Percentiles rank a stretch among this genome's conserved stretches.
phyloP scores from a whole-genome alignment of 2,797 vertebrate genomes.

The Myotis vivesi region DNA sequence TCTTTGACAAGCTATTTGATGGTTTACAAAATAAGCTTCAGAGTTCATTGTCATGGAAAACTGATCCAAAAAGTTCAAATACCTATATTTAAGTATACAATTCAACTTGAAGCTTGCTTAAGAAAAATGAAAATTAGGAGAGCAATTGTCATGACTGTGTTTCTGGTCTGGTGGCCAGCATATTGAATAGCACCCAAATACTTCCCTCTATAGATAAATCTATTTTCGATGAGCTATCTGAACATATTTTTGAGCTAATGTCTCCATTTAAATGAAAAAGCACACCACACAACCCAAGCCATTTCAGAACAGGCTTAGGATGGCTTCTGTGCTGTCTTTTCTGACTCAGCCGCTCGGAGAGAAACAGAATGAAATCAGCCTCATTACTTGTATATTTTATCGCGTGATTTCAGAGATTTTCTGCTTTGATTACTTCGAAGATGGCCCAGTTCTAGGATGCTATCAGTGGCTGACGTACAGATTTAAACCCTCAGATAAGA shows the following conservation, averaged over 20 bases:
- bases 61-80: background rate
- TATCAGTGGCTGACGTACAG: conserved; percentile 35
- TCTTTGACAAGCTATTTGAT: background rate
- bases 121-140: conserved; percentile 31
- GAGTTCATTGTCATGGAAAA: conserved; percentile 1
- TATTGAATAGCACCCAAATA: background rate
- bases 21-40: conserved; percentile 16
- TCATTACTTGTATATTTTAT: conserved; percentile 56
- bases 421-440: conserved; percentile 61
- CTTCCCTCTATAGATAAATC: conserved; percentile 15
- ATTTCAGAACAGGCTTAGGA: background rate
- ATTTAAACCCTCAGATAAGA: conserved; percentile 33
- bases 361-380: conserved; percentile 49
- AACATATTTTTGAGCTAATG: conserved; percentile 36
- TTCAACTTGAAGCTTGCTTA: conserved; percentile 28
- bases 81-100: conserved; percentile 10
- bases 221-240: conserved; percentile 31
- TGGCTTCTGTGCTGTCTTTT: background rate
- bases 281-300: background rate
- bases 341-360: background rate
- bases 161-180: background rate
- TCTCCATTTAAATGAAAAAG: conserved; percentile 48
- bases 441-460: background rate
- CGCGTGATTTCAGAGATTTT: conserved; percentile 54
- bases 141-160: background rate